Evolutionary conservation across 2,888 invertebrate species (phyloP), one percentile per base, ranked within the genome.

Genomic region (Merodon equestris): DNA sequence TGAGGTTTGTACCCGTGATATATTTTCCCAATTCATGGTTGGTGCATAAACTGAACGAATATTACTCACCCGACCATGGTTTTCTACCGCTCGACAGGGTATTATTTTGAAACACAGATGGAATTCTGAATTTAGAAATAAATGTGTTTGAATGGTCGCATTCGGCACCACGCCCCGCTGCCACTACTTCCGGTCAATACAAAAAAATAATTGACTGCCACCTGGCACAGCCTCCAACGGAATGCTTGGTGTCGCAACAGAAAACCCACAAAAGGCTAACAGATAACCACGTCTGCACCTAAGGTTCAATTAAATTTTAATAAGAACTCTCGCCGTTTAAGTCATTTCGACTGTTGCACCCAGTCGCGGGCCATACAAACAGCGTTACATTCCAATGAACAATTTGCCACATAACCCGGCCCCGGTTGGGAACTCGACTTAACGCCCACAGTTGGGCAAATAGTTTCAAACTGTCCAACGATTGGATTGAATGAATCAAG

Each of bases 241-340:
- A 53, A 58, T 53, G 14, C 13, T 45, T 18, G 34, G 50, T 56
- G 38, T 48, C 47, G 40, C 36, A 71, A 60, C 36, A 42, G 7
- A 66, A 44, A 71, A 58, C 60, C 45, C 15, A 38, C 42, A 27
- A 27, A 27, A 27, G 27, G 2, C 27, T 4, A 27, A 7, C 27
- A 27, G 27, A 2, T 27, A 27, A 7, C 27, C 27, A 27, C 27
- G 7, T 27, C n/a, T n/a, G n/a, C n/a, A 27, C 18, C 42, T 14
- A 17, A 10, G 27, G 38, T 64, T 71, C 50, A 71, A 71, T 76
- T 76, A 71, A 73, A 77, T 47, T 61, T 77, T 57, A 77, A 77
- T 61, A 54, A 66, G 50, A 63, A 38, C 57, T 77, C 18, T 61
- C 14, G 15, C 9, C 27, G 44, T 40, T 18, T 40, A 9, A 34